Evolutionary conservation across 2,797 vertebrate species (phyloP), one percentile per base, ranked within the genome.

Genomic region (Chaetodon trifasciatus): DNA sequence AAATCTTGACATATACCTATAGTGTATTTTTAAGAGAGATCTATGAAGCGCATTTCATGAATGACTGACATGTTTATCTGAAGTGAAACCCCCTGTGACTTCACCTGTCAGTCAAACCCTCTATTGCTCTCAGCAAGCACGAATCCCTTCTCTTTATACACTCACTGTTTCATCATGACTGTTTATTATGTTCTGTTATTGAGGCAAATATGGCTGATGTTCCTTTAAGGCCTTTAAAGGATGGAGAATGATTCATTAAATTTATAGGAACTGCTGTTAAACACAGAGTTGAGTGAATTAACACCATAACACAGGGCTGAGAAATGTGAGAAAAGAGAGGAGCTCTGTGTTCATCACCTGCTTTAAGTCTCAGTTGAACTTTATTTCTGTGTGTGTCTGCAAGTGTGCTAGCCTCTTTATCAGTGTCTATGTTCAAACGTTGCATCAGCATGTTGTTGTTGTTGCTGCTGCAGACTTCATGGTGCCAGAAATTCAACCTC

Each of bases 401-500:
- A 9, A 44, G 17, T 12, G 9, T 42, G 46, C 13, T n/a, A 28
- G 40, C 49, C 39, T 65, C 50, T 71, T 46, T 15, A 50, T 62
- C 37, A 49, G 61, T 73, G 78, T 78, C 67, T 46, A n/a, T 13
- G 42, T 13, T 13, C 8, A 44, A 44, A 52, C 3, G 56, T 87
- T 86, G 52, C 83, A 32, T 86, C 85, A 87, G 52, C 49, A 61
- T 74, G 64, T 53, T 62, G 76, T 60, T 67, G 12, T 8, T 69
- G 76, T 19, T 61, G 56, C 57, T 21, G 76, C 63, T 47, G 68
- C 8, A 52, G 53, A 52, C 77, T 37, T 64, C 47, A n/a, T n/a
- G 24, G 50, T 50, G 28, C 47, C 4, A 0, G 19, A 62, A n/a
- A 78, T 42, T 42, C 10, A 13, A 12, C 19, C 35, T 67, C 60